Conservation (phyloP, 2,888 invertebrate species). For the Omphaloscelis lunosa region DNA sequence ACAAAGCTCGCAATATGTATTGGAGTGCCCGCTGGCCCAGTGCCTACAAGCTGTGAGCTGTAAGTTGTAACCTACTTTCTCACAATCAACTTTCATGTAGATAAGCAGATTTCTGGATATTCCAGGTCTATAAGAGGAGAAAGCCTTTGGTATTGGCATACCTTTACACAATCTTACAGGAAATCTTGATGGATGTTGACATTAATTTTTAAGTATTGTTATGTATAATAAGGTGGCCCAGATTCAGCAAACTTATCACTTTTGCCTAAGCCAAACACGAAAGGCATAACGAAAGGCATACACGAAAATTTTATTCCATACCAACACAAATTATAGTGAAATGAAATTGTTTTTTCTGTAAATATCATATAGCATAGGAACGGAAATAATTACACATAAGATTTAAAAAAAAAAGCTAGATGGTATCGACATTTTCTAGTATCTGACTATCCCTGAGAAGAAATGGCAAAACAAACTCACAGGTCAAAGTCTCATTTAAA, state of each 20-base stretch:
- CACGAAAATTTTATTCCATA: neutral
- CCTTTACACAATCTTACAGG: neutral
- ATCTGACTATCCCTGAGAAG: too few relatives aligned
- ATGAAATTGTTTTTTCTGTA: neutral
- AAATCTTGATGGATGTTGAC: neutral
- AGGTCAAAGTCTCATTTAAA: too few relatives aligned
- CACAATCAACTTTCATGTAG: constrained; percentile 22
- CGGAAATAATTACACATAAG: too few relatives aligned
- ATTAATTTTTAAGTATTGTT: neutral
- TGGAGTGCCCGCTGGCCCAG: constrained; percentile 41
- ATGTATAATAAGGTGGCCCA: neutral
- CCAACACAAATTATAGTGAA: neutral
- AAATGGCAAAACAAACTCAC: too few relatives aligned
- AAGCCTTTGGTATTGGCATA: neutral
- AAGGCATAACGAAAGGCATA: neutral
- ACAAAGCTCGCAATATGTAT: constrained; percentile 27
- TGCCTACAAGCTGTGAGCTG: constrained; percentile 33
- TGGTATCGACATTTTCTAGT: too few relatives aligned
- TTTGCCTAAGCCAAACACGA: neutral
- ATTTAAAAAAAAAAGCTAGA: too few relatives aligned
- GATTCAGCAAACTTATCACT: neutral
- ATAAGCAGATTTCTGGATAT: constrained; percentile 24
- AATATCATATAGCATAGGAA: too few relatives aligned
- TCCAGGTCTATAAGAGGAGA: neutral
- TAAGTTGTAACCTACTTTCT: constrained; percentile 47